Evolutionary conservation across 2,113 vertebrate species (phyloP).

Genomic region (Leptosomus discolor): DNA sequence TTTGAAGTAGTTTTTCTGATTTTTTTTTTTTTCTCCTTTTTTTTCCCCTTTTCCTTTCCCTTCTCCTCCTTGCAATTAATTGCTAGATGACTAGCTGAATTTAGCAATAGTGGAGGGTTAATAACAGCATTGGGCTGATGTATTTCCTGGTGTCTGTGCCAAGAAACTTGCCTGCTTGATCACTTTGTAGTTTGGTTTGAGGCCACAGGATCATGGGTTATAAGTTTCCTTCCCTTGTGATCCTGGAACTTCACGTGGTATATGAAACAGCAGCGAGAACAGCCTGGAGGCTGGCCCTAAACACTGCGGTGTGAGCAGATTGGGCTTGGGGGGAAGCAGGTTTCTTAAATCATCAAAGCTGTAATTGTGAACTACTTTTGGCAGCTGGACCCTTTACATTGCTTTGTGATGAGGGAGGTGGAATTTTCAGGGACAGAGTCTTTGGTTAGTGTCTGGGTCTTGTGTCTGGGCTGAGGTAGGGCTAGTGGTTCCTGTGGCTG

Average conservation of each 20-base stretch:
- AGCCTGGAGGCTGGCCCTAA: neutral
- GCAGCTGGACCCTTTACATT: accelerated
- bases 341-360: neutral
- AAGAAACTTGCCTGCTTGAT: neutral
- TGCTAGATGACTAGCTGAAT: neutral
- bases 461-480: neutral
- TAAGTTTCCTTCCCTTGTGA: neutral
- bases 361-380: neutral
- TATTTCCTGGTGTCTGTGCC: neutral
- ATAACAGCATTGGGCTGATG: neutral
- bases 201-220: neutral
- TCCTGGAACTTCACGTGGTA: neutral
- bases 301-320: neutral
- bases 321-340: neutral
- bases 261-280: neutral
- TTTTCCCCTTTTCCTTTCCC: neutral
- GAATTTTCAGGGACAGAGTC: neutral
- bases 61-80: neutral
- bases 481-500: neutral
- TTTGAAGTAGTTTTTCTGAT: neutral
- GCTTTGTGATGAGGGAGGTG: neutral
- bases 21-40: too few species aligned
- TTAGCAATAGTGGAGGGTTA: neutral
- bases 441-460: neutral
- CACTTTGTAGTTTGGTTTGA: neutral